Base-by-base conservation (phyloP, 2,888 invertebrate genomes). In the Dasypogon diadema region DNA sequence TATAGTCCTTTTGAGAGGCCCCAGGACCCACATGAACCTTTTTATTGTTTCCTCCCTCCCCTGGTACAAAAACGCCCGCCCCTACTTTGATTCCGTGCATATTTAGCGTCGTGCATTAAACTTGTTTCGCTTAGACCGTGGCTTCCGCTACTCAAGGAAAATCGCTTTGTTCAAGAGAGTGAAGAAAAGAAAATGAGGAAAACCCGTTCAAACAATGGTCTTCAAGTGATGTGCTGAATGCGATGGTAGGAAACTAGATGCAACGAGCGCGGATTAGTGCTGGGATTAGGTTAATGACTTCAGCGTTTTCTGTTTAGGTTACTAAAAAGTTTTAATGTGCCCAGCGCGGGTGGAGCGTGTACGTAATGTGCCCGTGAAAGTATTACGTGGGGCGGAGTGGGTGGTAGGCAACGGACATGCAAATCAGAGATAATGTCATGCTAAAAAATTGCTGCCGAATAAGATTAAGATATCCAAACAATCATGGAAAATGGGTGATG, bases 271-370 rank as follows among this genome's bases (percentile, higher is more conserved):
- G 60, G 37, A 60, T 60, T 60, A 60, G 10, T 37, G 18, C 21
- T 60, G 21, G 60, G 60, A 60, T 60, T 60, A 60, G 60, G 60
- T 60, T 60, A 60, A 37, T 60, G 60, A 60, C 60, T 60, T 60
- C 18, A 37, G 60, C 34, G 18, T 60, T 60, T 60, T 14, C 37
- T 37, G 37, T 60, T 60, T 37, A 37, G 58, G 60, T 60, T 34
- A 14, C n/a, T 21, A 60, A 60, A 60, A 60, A 34, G 60, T 37
- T 42, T 60, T 21, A 51, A 21, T 51, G 18, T 21, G 60, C 60
- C 18, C 60, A 16, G 16, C 37, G 21, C 37, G 34, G 37, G 10
- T 37, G 42, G 12, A n/a, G 42, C n/a, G 42, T 42, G 30, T 3
- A 30, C 8, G 30, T 30, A 30, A 30, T 30, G 8, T 30, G 30